These are phyloP conservation scores for Heliconius ismenius DNA, from an alignment of 2,888 invertebrate genomes.

Conservation along the genomic window DNA sequence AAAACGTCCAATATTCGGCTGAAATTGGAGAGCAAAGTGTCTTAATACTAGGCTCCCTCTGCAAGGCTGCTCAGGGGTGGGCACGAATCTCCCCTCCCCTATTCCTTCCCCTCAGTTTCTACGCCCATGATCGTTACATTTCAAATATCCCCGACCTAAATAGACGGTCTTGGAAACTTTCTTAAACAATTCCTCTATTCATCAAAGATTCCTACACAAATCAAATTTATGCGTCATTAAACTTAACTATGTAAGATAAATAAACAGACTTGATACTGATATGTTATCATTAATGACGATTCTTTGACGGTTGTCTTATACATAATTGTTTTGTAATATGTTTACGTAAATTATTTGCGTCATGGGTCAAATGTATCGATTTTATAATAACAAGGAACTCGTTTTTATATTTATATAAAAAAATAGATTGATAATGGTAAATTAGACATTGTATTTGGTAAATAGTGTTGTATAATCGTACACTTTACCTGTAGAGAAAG, in stretches of 20 bases:
- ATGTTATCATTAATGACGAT: conserved; percentile 20
- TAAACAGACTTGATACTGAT: conserved; percentile 16
- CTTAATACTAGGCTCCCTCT: no score
- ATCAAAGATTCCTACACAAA: conserved; percentile 23
- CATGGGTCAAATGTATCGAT: neutral
- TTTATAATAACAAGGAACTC: conserved; percentile 20
- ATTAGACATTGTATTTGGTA: no score
- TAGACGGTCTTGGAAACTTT: conserved; percentile 20
- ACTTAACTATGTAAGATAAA: neutral
- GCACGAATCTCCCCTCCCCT: no score
- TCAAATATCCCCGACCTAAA: conserved; percentile 15
- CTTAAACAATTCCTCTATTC: conserved; percentile 23
- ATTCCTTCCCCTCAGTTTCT: no score
- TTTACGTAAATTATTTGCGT: conserved; percentile 11
- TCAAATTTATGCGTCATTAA: conserved; percentile 29
- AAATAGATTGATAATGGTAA: neutral
- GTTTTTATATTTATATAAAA: neutral
- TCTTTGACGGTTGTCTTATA: conserved; percentile 3
- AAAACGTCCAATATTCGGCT: no score
- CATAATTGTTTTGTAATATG: conserved; percentile 4
- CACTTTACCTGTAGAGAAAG: neutral
- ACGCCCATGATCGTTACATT: no score
- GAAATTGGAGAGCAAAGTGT: no score
- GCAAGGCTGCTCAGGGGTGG: no score
- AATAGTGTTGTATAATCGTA: neutral